Percentiles rank a stretch among this genome's conserved stretches.
phyloP scores from a whole-genome alignment of 1,140 invertebrate genomes.

The Achroia grisella region DNA sequence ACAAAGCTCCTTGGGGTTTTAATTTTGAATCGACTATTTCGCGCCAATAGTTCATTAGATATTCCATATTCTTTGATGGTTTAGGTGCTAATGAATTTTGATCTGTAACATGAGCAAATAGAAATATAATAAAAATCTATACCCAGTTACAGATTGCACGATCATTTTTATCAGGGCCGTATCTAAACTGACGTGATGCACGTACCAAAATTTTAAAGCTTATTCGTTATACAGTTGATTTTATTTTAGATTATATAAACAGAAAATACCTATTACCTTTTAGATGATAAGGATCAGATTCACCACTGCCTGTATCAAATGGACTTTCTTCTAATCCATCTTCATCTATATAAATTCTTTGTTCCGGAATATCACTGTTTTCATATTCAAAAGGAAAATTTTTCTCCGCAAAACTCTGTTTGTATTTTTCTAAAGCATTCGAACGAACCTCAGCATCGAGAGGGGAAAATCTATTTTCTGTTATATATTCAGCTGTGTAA shows the following conservation, averaged over 20 bases:
- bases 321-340: conserved; percentile 57
- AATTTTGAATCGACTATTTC: conserved; percentile 43
- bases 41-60: conserved; percentile 56
- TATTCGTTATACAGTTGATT: too few species aligned
- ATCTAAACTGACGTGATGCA: too few species aligned
- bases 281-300: conserved; percentile 44
- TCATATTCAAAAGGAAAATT: conserved; percentile 64
- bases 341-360: conserved; percentile 72
- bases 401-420: conserved; percentile 59
- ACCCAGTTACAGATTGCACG: too few species aligned
- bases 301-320: conserved; percentile 58
- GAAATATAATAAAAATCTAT: too few species aligned
- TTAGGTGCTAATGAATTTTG: conserved; percentile 15
- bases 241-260: conserved; percentile 1
- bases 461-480: conserved; percentile 47
- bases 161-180: too few species aligned
- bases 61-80: conserved; percentile 57
- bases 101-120: conserved; percentile 15
- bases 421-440: conserved; percentile 60
- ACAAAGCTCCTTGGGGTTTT: conserved; percentile 45
- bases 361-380: conserved; percentile 69
- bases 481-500: conserved; percentile 56
- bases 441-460: conserved; percentile 57
- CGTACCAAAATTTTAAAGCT: too few species aligned
- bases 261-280: conserved; percentile 40